Base-by-base conservation (phyloP, 2,113 vertebrate genomes). In the Carlito syrichta region DNA sequence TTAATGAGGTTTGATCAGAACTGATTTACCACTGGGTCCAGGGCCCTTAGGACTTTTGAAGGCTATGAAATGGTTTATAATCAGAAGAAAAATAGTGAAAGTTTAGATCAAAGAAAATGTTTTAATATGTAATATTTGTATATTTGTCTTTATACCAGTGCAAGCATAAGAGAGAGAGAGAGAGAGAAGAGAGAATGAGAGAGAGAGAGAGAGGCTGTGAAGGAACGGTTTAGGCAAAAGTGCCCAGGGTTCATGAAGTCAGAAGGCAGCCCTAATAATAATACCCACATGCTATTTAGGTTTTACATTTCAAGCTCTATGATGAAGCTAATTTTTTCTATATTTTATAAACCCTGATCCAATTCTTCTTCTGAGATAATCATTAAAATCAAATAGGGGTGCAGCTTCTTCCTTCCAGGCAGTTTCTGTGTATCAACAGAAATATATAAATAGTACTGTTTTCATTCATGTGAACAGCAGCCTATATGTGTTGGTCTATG, bases 71-170 rank as follows among this genome's bases (percentile, higher is more conserved):
- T 73, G 69, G n/a, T 16, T 73, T 43, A 43, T 45, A 13, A 43
- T 43, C 69, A 73, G 69, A 43, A 73, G 40, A 73, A 25, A 27
- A 27, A 27, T 40, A 43, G n/a, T 43, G 23, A 45, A 12, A 3
- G 40, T 17, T 45, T 73, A 30, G 2, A 71, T 69, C 68, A 38
- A 8, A 27, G 40, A 23, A 43, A 27, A 40, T 27, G 23, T 27
- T 43, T 43, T 73, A 12, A 14, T 43, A 38, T 19, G 19, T n/a
- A 38, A 0, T 38, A n/a, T 27, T 3, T 25, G 32, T 40, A 3
- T 43, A 73, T 22, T 0, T 3, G 69, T 43, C 22, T 43, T 40
- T 2, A 13, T 27, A 0, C n/a, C 69, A 7, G 69, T 14, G 1
- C 40, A 1, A 11, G 38, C 38, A 3, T 35, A n/a, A n/a, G 35